Percentiles rank a stretch among this genome's conserved stretches.
phyloP scores from a whole-genome alignment of 2,888 invertebrate species.

The Cynaeus angustus region DNA sequence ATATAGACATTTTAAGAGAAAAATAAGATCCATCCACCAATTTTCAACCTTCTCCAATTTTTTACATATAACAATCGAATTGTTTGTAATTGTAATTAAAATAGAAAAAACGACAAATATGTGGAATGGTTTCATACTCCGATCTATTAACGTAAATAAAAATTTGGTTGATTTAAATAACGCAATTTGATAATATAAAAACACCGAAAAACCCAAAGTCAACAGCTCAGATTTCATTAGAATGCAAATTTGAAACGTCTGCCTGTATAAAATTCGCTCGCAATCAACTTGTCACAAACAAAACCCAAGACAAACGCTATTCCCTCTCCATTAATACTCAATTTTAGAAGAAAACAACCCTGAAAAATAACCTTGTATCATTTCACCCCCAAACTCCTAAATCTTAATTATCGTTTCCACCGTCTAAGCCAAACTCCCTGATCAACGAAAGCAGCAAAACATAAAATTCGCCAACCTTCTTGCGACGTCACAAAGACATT shows the following conservation, averaged over 20 bases:
- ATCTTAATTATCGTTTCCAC: constrained; percentile 6
- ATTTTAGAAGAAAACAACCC: not conserved
- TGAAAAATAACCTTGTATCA: not conserved
- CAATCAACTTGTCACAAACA: not conserved
- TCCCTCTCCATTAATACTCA: constrained; percentile 6
- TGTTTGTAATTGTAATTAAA: too few species aligned
- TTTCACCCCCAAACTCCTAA: not conserved
- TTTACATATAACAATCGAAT: too few species aligned
- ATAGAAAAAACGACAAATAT: too few species aligned
- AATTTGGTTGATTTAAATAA: too few species aligned
- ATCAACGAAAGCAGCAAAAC: constrained; percentile 1
- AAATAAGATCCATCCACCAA: too few species aligned
- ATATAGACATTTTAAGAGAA: too few species aligned
- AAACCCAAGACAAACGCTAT: not conserved
- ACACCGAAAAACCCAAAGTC: not conserved
- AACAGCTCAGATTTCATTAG: not conserved
- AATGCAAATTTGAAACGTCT: not conserved
- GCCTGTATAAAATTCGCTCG: too few species aligned
- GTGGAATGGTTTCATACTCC: too few species aligned
- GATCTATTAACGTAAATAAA: too few species aligned
- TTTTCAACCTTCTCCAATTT: too few species aligned
- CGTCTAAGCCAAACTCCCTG: not conserved
- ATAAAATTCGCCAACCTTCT: not conserved
- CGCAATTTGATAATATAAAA: not conserved
- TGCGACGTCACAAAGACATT: constrained; percentile 23